A percentile compares a stretch with the other conserved stretches of the same genome.
phyloP scores from a whole-genome alignment of 2,888 invertebrate species.

The Drosophila conformis region DNA sequence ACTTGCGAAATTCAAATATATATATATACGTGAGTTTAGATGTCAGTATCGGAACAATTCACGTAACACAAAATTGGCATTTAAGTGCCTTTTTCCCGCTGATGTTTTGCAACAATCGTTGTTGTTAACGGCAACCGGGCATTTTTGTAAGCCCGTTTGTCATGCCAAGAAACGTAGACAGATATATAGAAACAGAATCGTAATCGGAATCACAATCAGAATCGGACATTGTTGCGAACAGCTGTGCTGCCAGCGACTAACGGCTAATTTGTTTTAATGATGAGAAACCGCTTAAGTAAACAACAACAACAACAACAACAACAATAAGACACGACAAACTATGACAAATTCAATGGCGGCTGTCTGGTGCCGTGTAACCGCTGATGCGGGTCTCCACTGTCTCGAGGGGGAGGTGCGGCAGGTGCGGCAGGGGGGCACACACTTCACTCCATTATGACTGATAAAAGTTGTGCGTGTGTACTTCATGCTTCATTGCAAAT shows the following conservation, averaged over 20 bases:
- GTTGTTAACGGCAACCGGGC: slow-evolving; percentile 40
- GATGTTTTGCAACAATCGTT: slow-evolving; percentile 35
- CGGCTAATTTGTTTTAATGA: slow-evolving; percentile 81
- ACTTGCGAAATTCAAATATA: background rate
- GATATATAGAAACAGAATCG: slow-evolving; percentile 25
- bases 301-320: slow-evolving; percentile 11
- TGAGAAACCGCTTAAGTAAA: slow-evolving; percentile 78
- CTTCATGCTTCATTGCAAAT: slow-evolving; percentile 81
- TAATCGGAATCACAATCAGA: slow-evolving; percentile 23
- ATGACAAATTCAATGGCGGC: slow-evolving; percentile 51
- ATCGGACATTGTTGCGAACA: slow-evolving; percentile 2
- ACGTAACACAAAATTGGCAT: slow-evolving; percentile 38
- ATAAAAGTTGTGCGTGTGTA: slow-evolving; percentile 60
- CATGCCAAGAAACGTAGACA: slow-evolving; percentile 19
- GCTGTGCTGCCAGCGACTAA: slow-evolving; percentile 51
- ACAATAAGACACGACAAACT: slow-evolving; percentile 22
- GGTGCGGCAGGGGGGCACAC: slow-evolving; percentile 4
- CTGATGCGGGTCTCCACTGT: slow-evolving; percentile 44
- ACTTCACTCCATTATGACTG: slow-evolving; percentile 47
- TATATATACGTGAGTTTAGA: background rate
- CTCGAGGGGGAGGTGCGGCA: background rate
- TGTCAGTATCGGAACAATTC: background rate
- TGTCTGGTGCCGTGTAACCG: slow-evolving; percentile 11
- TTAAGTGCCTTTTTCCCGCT: slow-evolving; percentile 21
- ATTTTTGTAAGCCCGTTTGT: slow-evolving; percentile 28